These are phyloP conservation scores for Cecidostiba fungosa DNA, from an alignment of 2,888 invertebrate species.

Conservation along the genomic window DNA sequence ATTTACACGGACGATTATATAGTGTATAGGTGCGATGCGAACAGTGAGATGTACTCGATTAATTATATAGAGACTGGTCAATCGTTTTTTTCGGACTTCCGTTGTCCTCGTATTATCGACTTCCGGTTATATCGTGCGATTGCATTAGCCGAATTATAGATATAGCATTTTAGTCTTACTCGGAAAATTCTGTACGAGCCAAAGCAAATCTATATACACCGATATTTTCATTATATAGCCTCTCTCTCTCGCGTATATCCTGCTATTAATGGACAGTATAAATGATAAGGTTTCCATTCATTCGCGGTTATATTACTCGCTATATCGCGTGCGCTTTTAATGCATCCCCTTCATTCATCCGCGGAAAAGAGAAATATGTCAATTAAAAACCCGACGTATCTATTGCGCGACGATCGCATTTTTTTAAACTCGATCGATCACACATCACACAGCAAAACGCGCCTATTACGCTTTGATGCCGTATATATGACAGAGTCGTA, in stretches of 20 bases:
- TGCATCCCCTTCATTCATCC: slow-evolving; percentile 62
- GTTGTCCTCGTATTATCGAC: slow-evolving; percentile 3
- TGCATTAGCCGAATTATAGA: slow-evolving; percentile 18
- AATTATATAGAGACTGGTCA: background rate
- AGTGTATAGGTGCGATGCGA: background rate
- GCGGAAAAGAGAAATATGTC: slow-evolving; percentile 47
- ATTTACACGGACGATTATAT: background rate
- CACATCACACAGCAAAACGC: background rate
- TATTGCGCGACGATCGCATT: too few species aligned
- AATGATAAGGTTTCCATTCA: slow-evolving; percentile 62
- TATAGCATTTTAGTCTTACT: slow-evolving; percentile 23
- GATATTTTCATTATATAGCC: slow-evolving; percentile 55
- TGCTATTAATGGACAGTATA: slow-evolving; percentile 60
- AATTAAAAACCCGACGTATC: slow-evolving; percentile 52
- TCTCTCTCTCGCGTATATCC: slow-evolving; percentile 43
- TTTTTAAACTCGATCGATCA: slow-evolving; percentile 1
- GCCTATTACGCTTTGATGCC: too few species aligned
- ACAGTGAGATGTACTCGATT: background rate
- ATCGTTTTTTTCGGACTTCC: background rate
- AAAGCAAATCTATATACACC: slow-evolving; percentile 52
- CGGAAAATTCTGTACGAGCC: slow-evolving; percentile 49
- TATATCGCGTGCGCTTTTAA: slow-evolving; percentile 57
- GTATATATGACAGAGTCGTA: background rate
- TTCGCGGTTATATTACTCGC: slow-evolving; percentile 55
- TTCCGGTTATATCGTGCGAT: slow-evolving; percentile 38